Evolutionary conservation across 2,113 vertebrate species (phyloP).

Genomic region (Lathamus discolor): DNA sequence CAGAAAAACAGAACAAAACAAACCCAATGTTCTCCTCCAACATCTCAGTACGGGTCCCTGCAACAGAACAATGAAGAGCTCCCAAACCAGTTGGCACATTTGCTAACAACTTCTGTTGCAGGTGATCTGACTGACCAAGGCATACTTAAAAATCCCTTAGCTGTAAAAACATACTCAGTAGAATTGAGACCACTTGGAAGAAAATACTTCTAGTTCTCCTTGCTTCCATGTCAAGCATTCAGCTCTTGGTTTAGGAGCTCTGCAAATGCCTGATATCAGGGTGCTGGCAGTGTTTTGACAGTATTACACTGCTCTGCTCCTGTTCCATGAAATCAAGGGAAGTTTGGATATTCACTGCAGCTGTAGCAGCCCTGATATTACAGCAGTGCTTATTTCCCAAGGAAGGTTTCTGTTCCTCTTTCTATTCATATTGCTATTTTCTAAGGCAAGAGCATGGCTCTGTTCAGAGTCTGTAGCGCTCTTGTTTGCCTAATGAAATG

Average conservation of each 20-base stretch:
- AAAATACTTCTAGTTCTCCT: background rate
- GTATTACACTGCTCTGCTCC: background rate
- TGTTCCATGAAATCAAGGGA: background rate
- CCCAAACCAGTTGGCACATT: background rate
- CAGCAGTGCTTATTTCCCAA: background rate
- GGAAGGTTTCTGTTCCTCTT: background rate
- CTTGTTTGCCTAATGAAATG: background rate
- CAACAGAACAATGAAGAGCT: background rate
- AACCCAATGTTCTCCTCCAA: background rate
- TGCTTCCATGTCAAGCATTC: background rate
- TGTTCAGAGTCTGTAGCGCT: background rate
- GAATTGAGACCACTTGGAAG: background rate
- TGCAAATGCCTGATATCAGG: background rate
- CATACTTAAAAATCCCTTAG: background rate
- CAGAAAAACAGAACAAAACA: background rate
- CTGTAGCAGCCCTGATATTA: background rate
- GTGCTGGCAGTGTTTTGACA: background rate
- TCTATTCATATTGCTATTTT: background rate
- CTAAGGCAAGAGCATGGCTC: background rate
- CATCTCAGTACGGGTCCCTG: background rate
- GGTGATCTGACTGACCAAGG: background rate
- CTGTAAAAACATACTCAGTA: background rate
- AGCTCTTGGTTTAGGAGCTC: background rate
- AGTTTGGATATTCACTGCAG: background rate
- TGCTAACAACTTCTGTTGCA: background rate